Conservation (phyloP, 2,113 vertebrate species). For the Crotalus horridus region DNA sequence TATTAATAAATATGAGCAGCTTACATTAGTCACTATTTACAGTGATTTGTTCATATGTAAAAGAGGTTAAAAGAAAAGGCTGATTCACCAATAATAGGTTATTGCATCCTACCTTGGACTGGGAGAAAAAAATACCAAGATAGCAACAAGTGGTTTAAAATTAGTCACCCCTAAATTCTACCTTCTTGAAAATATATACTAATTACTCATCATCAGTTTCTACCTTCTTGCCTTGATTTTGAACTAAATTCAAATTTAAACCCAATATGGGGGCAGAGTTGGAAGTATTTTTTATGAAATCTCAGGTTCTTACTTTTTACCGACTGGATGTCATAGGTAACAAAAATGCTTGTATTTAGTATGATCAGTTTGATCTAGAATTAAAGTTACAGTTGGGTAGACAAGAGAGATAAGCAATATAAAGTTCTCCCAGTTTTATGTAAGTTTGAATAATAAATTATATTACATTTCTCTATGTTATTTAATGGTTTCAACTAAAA, state of each 20-base stretch:
- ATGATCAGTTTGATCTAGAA: constrained; percentile 17
- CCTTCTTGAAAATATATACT: not conserved
- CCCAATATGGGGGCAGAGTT: not conserved
- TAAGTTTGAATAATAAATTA: not conserved
- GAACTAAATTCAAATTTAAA: not conserved
- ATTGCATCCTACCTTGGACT: not conserved
- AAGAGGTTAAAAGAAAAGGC: not conserved
- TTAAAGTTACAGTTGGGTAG: constrained; percentile 3
- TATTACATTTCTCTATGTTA: not conserved
- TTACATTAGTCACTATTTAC: not conserved
- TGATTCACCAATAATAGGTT: not conserved
- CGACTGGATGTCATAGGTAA: not conserved
- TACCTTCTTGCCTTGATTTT: not conserved
- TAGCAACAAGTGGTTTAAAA: not conserved
- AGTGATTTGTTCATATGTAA: not conserved
- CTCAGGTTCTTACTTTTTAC: not conserved
- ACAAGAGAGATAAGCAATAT: not conserved
- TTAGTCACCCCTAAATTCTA: not conserved
- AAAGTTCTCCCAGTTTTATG: not conserved
- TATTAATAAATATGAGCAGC: not conserved
- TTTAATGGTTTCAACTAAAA: not conserved
- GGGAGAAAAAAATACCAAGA: too few relatives aligned
- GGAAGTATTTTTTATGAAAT: not conserved
- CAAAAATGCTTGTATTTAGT: constrained; percentile 16
- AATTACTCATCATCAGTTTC: not conserved